phyloP scores from a whole-genome alignment of 1,140 invertebrate species.

The Sycophaga agraensis region DNA sequence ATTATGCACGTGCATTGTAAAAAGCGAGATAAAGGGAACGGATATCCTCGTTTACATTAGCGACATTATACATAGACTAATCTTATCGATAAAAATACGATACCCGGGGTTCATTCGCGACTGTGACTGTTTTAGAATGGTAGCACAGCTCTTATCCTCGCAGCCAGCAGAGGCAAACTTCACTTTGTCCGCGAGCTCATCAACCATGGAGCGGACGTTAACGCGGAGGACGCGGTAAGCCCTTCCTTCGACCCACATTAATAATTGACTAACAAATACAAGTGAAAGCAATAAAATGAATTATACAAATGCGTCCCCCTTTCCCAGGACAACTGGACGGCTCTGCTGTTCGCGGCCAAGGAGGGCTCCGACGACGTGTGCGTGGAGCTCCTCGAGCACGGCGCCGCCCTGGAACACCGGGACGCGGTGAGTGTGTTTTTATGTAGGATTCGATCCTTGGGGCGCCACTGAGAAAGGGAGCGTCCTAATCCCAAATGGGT shows the following conservation, averaged over 20 bases:
- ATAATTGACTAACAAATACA: no score
- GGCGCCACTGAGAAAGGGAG: no score
- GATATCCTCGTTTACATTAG: no score
- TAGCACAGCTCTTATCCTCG: slow-evolving; percentile 87
- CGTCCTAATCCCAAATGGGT: no score
- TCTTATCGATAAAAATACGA: no score
- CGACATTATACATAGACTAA: no score
- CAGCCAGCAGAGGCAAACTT: slow-evolving; percentile 76
- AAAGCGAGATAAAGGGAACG: no score
- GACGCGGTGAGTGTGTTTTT: slow-evolving; percentile 90
- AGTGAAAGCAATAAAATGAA: no score
- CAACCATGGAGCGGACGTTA: slow-evolving; percentile 83
- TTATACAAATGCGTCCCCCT: no score
- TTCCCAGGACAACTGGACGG: slow-evolving; percentile 85
- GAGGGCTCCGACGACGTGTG: slow-evolving; percentile 85
- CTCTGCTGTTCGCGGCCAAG: slow-evolving; percentile 86
- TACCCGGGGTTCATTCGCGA: no score
- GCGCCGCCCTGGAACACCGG: slow-evolving; percentile 84
- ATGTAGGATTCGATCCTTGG: no score
- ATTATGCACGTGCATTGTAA: no score
- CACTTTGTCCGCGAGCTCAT: slow-evolving; percentile 82
- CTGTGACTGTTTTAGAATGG: slow-evolving; percentile 86
- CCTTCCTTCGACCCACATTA: not conserved
- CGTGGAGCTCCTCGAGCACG: slow-evolving; percentile 81
- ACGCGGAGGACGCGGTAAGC: slow-evolving; percentile 80